Conservation (phyloP, 2,888 invertebrate species). For the Synergus itoensis region DNA sequence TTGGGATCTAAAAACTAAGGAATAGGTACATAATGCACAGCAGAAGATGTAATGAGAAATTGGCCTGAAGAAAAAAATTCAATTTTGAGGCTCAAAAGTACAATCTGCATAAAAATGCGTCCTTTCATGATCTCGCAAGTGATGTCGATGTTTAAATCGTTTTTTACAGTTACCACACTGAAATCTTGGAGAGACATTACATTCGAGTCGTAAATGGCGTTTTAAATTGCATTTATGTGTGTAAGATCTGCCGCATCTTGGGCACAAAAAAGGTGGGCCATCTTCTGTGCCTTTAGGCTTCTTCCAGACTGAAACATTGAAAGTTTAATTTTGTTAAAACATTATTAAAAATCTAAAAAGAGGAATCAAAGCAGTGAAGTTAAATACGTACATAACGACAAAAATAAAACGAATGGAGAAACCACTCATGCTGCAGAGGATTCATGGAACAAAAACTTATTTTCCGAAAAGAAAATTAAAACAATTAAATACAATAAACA, state of each 20-base stretch:
- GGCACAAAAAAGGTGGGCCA: conserved; percentile 44
- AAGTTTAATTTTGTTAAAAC: conserved; percentile 6
- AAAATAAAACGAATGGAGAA: neutral
- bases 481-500: neutral
- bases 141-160: conserved; percentile 77
- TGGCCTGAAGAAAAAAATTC: neutral
- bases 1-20: neutral
- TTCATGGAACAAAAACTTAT: neutral
- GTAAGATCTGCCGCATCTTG: conserved; percentile 52
- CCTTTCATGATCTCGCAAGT: conserved; percentile 59
- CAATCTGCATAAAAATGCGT: conserved; percentile 12
- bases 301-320: conserved; percentile 30
- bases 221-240: conserved; percentile 53
- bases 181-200: conserved; percentile 73
- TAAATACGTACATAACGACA: conserved; percentile 3
- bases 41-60: neutral
- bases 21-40: conserved; percentile 29
- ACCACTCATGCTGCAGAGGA: conserved; percentile 12
- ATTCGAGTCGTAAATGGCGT: conserved; percentile 58
- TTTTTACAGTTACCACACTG: conserved; percentile 71
- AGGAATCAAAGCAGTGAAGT: neutral
- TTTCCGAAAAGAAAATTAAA: neutral
- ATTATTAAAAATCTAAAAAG: neutral
- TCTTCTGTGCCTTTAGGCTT: conserved; percentile 8
- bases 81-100: neutral